These are phyloP conservation scores for Orchesellides sinensis DNA, from an alignment of 2,888 invertebrate species.

Conservation along the genomic window DNA sequence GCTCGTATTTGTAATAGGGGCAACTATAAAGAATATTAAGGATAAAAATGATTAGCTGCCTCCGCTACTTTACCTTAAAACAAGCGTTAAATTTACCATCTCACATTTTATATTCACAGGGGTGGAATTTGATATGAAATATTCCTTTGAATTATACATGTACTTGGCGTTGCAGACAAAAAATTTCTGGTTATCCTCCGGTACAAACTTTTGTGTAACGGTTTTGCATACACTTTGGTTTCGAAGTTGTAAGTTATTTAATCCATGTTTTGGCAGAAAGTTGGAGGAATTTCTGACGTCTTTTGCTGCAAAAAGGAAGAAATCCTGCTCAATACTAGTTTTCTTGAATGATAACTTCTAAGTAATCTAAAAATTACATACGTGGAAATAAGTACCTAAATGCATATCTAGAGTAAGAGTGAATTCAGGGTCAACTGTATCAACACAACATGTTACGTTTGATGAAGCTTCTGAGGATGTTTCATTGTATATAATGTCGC, in stretches of 20 bases:
- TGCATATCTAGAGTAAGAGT: not conserved
- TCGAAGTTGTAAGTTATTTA: not conserved
- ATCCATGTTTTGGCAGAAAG: too few relatives aligned
- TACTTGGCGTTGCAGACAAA: constrained; percentile 5
- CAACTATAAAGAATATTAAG: not conserved
- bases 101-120: constrained; percentile 36
- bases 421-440: not conserved
- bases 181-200: constrained; percentile 34
- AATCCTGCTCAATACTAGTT: too few relatives aligned
- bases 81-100: not conserved
- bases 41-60: not conserved
- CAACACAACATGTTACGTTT: constrained; percentile 25
- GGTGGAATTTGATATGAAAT: not conserved
- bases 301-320: not conserved
- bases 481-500: constrained; percentile 3
- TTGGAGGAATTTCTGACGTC: not conserved
- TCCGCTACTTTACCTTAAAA: not conserved
- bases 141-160: not conserved
- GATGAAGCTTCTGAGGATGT: not conserved
- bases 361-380: not conserved
- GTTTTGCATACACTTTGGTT: not conserved
- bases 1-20: not conserved
- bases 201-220: not conserved
- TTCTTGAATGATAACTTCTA: not conserved
- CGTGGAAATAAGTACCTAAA: not conserved